phyloP scores from a whole-genome alignment of 2,888 invertebrate species.

The Aspidapion aeneum region DNA sequence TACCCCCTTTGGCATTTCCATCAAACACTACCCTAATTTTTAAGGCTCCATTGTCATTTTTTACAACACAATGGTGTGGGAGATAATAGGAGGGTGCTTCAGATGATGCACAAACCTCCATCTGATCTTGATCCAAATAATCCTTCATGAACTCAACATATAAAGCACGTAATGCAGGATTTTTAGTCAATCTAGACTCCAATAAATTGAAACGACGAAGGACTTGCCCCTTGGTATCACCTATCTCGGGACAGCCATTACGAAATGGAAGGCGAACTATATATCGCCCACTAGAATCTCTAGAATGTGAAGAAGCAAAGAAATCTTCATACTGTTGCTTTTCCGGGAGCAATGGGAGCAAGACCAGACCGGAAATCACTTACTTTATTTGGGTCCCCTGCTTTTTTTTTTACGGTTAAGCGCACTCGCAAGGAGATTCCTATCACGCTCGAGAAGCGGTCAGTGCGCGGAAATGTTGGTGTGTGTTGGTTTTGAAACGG shows the following conservation, averaged over 20 bases:
- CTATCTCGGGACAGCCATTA: background rate
- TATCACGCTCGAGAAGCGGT: too few relatives aligned
- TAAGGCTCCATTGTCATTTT: background rate
- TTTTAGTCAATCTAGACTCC: background rate
- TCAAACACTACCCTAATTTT: conserved; percentile 11
- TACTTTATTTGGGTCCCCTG: too few relatives aligned
- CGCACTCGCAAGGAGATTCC: too few relatives aligned
- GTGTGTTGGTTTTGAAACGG: too few relatives aligned
- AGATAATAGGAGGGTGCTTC: background rate
- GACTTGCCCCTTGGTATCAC: background rate
- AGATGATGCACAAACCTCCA: background rate
- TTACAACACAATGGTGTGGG: conserved; percentile 4
- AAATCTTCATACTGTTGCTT: background rate
- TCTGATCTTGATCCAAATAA: conserved; percentile 2
- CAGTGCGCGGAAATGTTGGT: too few relatives aligned
- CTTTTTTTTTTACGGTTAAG: too few relatives aligned
- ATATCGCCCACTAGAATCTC: background rate
- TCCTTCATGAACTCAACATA: conserved; percentile 5
- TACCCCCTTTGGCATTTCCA: conserved; percentile 3
- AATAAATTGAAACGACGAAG: background rate
- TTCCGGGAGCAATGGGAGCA: background rate
- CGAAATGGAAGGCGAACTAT: background rate
- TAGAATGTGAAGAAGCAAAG: background rate
- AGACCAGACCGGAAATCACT: too few relatives aligned
- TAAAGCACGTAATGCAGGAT: background rate